Evolutionary conservation across 2,888 invertebrate species (phyloP), one percentile per base, ranked within the genome.

Genomic region (Drosophila quasianomalipes): DNA sequence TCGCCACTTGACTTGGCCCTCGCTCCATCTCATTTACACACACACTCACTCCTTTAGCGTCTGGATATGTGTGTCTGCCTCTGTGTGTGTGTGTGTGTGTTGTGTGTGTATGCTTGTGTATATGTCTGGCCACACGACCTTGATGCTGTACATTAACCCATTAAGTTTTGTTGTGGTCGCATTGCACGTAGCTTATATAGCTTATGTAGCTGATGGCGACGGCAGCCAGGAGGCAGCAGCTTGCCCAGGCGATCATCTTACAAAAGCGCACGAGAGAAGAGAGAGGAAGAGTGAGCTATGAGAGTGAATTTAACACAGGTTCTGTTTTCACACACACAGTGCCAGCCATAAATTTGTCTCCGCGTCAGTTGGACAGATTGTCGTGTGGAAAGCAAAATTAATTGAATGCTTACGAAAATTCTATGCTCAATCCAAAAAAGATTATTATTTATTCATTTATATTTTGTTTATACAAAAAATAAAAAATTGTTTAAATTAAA

Each of bases 81-180:
- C 19, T 22, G 28, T 28, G 31, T 6, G 33, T 63, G 65, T 4
- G 64, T n/a, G 31, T 31, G 31, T 5, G 31, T 63, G 63, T 3
- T 66, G 37, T 67, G 52, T 57, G 33, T 58, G 16, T 74, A 51
- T 72, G 54, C 67, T 61, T 59, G 62, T 74, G 63, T 74, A 66
- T 74, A 66, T 69, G 73, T 52, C 73, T 81, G 79, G 79, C 74
- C 76, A 66, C 69, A 65, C 88, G 86, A 89, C 86, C 86, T 86
- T 86, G 86, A 85, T 77, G 81, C 74, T 86, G 86, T 85, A 89
- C 86, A 86, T 86, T 86, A 90, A 86, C 86, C 86, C 88, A 85
- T 86, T 86, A 88, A 89, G 88, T 79, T 82, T 71, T 70, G 73
- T 82, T 79, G 79, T 81, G 86, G 74, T 70, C 69, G 65, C 77